These are phyloP conservation scores for Zelostemma sp. DNA, from an alignment of 1,140 invertebrate species.

Conservation along the genomic window DNA sequence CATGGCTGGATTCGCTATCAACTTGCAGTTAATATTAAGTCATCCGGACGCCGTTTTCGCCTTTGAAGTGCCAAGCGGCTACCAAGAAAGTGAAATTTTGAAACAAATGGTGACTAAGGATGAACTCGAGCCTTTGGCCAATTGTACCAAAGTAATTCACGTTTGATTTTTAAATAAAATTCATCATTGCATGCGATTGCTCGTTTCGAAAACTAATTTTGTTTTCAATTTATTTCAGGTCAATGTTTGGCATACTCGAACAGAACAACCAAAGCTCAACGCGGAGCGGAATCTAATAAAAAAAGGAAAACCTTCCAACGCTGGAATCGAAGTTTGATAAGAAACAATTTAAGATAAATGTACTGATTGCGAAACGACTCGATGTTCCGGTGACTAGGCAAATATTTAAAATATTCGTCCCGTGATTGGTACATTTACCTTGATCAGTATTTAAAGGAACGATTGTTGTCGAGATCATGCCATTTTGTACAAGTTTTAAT, in stretches of 20 bases:
- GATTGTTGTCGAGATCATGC: no score
- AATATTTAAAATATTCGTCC: no score
- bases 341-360: not conserved
- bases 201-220: no score
- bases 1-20: slow-evolving; percentile 98
- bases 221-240: slow-evolving; percentile 71
- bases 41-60: slow-evolving; percentile 86
- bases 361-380: no score
- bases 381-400: no score
- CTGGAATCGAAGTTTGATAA: slow-evolving; percentile 81
- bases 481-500: no score
- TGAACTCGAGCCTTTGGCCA: slow-evolving; percentile 88
- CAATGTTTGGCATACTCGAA: slow-evolving; percentile 97
- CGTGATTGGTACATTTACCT: no score
- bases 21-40: slow-evolving; percentile 82
- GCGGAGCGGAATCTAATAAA: slow-evolving; percentile 74
- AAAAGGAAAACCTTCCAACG: slow-evolving; percentile 74
- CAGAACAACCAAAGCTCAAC: slow-evolving; percentile 83
- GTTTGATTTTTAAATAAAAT: slow-evolving; percentile 3
- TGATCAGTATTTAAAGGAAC: no score
- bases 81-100: slow-evolving; percentile 93
- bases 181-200: no score
- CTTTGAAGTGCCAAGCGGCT: slow-evolving; percentile 86
- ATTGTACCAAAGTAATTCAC: slow-evolving; percentile 84
- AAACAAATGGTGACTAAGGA: slow-evolving; percentile 81